phyloP scores from a whole-genome alignment of 2,797 vertebrate genomes.

The Lithobates sylvaticus region DNA sequence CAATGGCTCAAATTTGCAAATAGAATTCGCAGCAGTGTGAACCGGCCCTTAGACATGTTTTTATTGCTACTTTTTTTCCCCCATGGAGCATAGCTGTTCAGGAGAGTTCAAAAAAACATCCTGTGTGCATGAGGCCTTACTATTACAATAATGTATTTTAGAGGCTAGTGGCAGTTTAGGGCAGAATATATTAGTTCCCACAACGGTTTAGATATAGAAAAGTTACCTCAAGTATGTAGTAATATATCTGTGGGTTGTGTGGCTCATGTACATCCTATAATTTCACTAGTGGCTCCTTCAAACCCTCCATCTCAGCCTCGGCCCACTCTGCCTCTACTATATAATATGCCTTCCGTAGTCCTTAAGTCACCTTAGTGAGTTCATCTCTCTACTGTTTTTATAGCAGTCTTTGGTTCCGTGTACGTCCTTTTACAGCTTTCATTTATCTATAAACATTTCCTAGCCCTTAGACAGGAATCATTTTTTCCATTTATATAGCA shows the following conservation, averaged over 20 bases:
- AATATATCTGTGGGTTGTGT: not conserved
- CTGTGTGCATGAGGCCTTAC: no score
- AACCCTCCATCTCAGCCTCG: not conserved
- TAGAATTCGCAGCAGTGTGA: no score
- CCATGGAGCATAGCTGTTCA: no score
- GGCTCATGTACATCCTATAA: not conserved
- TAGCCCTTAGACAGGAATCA: not conserved
- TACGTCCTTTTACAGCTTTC: not conserved
- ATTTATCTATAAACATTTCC: constrained; percentile 2
- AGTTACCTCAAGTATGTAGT: not conserved
- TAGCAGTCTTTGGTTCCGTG: not conserved
- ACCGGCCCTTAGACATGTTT: no score
- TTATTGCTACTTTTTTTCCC: no score
- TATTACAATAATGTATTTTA: no score
- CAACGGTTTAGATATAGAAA: no score
- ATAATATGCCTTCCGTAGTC: not conserved
- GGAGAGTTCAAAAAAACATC: no score
- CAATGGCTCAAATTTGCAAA: no score
- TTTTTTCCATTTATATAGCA: constrained; percentile 14
- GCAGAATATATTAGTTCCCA: no score
- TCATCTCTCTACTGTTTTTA: not conserved
- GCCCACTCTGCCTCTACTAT: not conserved
- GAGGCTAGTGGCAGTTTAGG: no score
- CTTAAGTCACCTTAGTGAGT: not conserved
- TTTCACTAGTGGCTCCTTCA: not conserved